Conservation (phyloP, 2,113 vertebrate genomes). For the Ciconia maguari region DNA sequence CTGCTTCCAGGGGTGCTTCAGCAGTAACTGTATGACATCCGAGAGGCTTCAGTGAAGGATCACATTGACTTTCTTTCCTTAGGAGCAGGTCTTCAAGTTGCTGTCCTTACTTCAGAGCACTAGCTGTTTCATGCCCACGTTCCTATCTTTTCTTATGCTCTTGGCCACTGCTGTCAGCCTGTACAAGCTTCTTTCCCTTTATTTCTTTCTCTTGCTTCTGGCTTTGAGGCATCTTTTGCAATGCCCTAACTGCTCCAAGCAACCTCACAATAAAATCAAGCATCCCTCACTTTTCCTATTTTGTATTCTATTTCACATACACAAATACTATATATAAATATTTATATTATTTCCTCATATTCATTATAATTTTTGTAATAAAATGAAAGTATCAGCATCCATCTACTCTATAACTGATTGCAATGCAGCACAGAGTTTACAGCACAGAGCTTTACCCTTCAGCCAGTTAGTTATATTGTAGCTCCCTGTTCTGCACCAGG, state of each 20-base stretch:
- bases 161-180: not conserved
- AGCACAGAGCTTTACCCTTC: not conserved
- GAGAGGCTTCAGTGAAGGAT: not conserved
- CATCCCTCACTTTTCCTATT: not conserved
- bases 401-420: not conserved
- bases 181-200: not conserved
- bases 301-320: not conserved
- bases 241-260: not conserved
- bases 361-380: not conserved
- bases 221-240: not conserved
- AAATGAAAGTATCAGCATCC: not conserved
- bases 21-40: not conserved
- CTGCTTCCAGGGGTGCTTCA: not conserved
- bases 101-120: not conserved
- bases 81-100: not conserved
- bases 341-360: not conserved
- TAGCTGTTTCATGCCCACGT: not conserved
- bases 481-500: not conserved
- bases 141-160: not conserved
- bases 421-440: not conserved
- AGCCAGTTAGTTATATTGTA: not conserved
- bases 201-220: not conserved
- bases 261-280: not conserved
- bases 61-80: not conserved
- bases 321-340: not conserved